Conservation (phyloP, 2,888 invertebrate genomes). For the Gandaritis pyraliata region DNA sequence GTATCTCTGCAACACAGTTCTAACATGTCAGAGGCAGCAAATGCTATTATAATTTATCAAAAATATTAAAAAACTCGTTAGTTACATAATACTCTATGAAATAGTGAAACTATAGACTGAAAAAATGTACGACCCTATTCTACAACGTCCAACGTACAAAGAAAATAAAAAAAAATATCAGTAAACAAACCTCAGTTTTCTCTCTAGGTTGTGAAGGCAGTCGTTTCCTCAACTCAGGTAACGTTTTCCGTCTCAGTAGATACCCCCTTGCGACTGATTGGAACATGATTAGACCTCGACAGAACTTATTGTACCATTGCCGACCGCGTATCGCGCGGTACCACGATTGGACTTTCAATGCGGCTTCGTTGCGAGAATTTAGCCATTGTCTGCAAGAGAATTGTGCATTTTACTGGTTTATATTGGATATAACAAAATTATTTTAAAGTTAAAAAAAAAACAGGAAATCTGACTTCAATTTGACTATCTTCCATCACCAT, state of each 20-base stretch:
- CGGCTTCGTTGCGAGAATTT: conserved; percentile 83
- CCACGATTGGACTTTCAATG: conserved; percentile 89
- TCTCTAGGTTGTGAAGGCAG: conserved; percentile 43
- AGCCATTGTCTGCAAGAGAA: conserved; percentile 72
- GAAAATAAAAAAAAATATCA: not conserved
- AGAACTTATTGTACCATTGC: conserved; percentile 87
- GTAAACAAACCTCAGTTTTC: conserved; percentile 47
- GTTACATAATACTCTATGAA: too few relatives aligned
- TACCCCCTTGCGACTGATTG: conserved; percentile 90
- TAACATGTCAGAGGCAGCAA: too few relatives aligned
- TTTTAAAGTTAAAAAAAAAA: too few relatives aligned
- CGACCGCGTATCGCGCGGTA: conserved; percentile 90
- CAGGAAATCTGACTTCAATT: too few relatives aligned
- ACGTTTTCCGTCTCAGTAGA: conserved; percentile 81
- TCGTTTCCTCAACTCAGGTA: conserved; percentile 69
- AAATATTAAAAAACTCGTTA: too few relatives aligned
- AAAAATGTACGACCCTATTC: not conserved
- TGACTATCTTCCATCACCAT: too few relatives aligned
- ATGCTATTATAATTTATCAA: too few relatives aligned
- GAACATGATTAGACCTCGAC: conserved; percentile 84
- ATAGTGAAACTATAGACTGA: not conserved
- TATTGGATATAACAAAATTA: too few relatives aligned
- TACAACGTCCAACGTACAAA: not conserved
- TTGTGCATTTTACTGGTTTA: not conserved
- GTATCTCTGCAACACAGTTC: too few relatives aligned